A percentile compares a stretch with the other conserved stretches of the same genome.
Conservation (phyloP, 2,888 invertebrate species). For the Sceliomorpha sp. region DNA sequence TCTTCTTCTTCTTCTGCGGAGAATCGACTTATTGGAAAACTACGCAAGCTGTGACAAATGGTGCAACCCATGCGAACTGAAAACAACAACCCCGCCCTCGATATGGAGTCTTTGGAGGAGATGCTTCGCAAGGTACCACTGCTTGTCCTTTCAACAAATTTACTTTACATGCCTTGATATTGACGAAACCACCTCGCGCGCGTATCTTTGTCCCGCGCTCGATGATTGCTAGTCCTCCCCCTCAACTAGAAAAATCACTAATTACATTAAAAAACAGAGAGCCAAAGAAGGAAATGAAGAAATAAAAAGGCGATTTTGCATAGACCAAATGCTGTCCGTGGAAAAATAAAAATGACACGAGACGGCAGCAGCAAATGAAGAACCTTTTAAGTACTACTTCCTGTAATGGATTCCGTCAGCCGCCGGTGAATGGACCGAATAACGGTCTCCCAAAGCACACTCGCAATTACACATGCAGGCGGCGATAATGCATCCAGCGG, state of each 20-base stretch:
- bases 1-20: constrained; percentile 53
- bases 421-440: constrained; percentile 74
- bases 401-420: constrained; percentile 74
- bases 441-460: constrained; percentile 63
- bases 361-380: constrained; percentile 41
- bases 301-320: too few species aligned
- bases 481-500: constrained; percentile 5
- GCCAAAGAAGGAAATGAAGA: too few species aligned
- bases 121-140: constrained; percentile 87
- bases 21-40: constrained; percentile 51
- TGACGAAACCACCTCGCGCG: too few species aligned
- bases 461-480: constrained; percentile 39
- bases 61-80: constrained; percentile 80
- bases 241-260: too few species aligned
- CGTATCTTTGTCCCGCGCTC: too few species aligned
- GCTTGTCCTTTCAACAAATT: constrained; percentile 15
- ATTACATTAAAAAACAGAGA: too few species aligned
- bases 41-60: constrained; percentile 69
- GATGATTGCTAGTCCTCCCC: too few species aligned
- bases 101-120: constrained; percentile 89
- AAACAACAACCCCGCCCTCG: constrained; percentile 84
- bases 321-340: constrained; percentile 24
- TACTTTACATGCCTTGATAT: too few species aligned
- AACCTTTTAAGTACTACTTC: constrained; percentile 75
- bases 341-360: constrained; percentile 57